Evolutionary conservation across 2,888 invertebrate species (phyloP), one percentile per base, ranked within the genome.

Genomic region (Melikaiella ostensackeni): DNA sequence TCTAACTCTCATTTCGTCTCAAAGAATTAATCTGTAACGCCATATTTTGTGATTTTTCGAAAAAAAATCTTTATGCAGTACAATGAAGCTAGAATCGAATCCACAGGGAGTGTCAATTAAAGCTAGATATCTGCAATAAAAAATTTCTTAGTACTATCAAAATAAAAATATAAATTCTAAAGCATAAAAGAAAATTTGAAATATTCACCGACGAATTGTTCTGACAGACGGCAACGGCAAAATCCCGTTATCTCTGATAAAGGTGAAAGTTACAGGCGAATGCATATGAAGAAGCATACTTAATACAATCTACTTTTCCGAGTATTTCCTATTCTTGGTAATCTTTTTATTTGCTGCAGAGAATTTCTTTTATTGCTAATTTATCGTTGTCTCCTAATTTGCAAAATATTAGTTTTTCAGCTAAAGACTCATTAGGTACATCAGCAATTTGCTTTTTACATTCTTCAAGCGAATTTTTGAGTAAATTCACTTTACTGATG

Each of bases 1-100:
- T 30, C 82, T 79, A 16, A 75, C 38, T 42, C 77, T 50, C 33
- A 83, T 83, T 61, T 3, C 82, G 70, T 83, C 80, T 16, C 81
- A 13, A 7, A 81, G 61, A 61, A 82, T 30, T 6, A 78, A 16
- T 13, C 75, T 73, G 3, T 46, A 16, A 46, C 19, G 46, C 46
- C 19, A 46, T 1, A 16, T 16, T 16, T 13, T 11, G 4, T 11
- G n/a, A 46, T 66, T 66, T 33, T 62, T 38, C 63, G 21, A 4
- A 57, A 77, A 74, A 19, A 64, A 74, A 9, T 46, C 27, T 77
- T 75, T 38, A 16, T 74, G 38, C 8, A 77, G 33, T 77, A 63
- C 62, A 57, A 77, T 74, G 59, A 74, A 77, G 1, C 62, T 63
- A 5, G 50, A 5, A 63, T 77, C 57, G 55, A 74, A 77, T 9